Evolutionary conservation across 2,797 vertebrate genomes (phyloP).

Genomic region (Serranus cabrilla): DNA sequence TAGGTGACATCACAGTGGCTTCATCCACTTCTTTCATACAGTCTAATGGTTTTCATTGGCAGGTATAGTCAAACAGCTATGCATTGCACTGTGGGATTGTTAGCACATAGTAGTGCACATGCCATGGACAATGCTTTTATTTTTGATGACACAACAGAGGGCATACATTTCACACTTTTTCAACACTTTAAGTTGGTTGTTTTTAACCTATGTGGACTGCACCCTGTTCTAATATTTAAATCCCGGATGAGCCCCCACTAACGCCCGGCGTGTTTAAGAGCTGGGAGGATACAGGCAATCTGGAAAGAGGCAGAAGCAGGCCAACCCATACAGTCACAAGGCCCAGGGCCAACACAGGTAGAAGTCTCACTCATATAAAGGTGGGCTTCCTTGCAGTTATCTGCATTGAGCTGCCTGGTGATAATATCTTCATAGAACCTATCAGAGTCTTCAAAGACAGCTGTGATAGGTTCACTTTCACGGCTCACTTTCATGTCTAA

Average conservation of each 20-base stretch:
- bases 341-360: not conserved
- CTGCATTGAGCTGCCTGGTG: not conserved
- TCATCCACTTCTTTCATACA: no score
- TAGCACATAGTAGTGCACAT: not conserved
- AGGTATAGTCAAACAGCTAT: not conserved
- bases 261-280: no score
- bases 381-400: not conserved
- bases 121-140: not conserved
- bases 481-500: slow-evolving; percentile 23
- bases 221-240: not conserved
- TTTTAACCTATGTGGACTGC: not conserved
- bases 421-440: not conserved
- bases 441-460: not conserved
- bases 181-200: no score
- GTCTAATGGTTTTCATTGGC: no score
- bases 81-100: not conserved
- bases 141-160: not conserved
- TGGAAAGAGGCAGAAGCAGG: no score
- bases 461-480: no score
- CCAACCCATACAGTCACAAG: no score
- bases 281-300: no score
- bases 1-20: no score
- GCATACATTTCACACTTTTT: not conserved
- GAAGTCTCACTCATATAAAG: not conserved
- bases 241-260: no score